Base-by-base conservation (phyloP, 2,797 vertebrate genomes). In the Spinibarbus caldwelli region DNA sequence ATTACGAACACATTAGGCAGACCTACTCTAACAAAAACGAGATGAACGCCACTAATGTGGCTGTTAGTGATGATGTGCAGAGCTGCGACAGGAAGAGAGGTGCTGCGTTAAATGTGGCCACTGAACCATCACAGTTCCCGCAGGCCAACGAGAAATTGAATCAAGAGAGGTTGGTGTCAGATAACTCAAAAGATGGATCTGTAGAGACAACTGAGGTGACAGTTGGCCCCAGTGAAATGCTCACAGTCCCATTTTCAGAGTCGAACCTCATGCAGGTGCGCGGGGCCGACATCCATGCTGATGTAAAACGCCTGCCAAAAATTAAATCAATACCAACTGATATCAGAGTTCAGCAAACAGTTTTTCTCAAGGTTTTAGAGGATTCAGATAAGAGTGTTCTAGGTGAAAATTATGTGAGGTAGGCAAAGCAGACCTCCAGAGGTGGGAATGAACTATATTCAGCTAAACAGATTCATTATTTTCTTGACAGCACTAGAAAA, bases 161-260 rank as follows among this genome's bases (percentile, higher is more conserved):
- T 71, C 66, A 68, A 81, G 66, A 43, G 80, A 52, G 80, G 64
- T 29, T n/a, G 66, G 80, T 52, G 80, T 81, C 80, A 54, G 66
- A 81, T 81, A 71, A 70, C 80, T 41, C 23, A 80, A 79, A 81
- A 81, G 80, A 81, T 81, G 80, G 80, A 81, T 81, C 47, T 81
- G 64, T 31, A 57, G 66, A 57, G 47, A 81, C 80, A 71, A 52
- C 23, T 52, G 47, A 81, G 80, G 64, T 71, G 80, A 81, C 67
- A 71, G 80, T n/a, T 19, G 8, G 66, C 47, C 45, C 66, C 47
- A 67, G 34, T 41, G 47, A 54, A 81, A 81, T 38, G 47, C 80
- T 54, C 66, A 38, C 14, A 81, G 80, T 54, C 47, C 66, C 67
- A 41, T 5, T 70, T 19, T 81, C 45, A 57, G 41, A 66, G 59